These are phyloP conservation scores for Stenolophus ochropezus DNA, from an alignment of 2,888 invertebrate genomes.

Conservation along the genomic window DNA sequence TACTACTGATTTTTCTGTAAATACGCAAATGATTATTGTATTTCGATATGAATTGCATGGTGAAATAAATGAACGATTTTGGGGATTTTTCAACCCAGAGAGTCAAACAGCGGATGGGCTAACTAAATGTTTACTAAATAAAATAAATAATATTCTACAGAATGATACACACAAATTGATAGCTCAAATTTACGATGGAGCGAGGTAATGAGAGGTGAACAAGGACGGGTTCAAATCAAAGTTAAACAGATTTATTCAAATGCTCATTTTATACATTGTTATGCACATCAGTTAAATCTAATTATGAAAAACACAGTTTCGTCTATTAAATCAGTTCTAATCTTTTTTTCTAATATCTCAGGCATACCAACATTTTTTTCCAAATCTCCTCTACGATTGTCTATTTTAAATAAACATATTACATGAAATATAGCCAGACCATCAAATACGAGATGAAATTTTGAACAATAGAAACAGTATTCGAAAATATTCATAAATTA, in stretches of 20 bases:
- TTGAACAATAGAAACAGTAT: constrained; percentile 50
- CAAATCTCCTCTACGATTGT: constrained; percentile 50
- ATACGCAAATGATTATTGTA: no score
- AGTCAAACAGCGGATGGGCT: no score
- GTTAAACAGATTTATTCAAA: constrained; percentile 37
- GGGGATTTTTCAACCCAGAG: no score
- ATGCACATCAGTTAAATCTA: constrained; percentile 61
- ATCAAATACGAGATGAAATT: constrained; percentile 61
- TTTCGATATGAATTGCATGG: no score
- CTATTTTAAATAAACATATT: constrained; percentile 56
- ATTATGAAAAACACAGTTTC: constrained; percentile 53
- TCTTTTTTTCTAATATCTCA: constrained; percentile 61
- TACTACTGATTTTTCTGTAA: no score
- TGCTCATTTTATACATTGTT: constrained; percentile 58
- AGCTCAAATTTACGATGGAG: neutral
- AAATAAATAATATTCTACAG: neutral
- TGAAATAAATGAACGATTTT: no score
- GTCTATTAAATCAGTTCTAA: constrained; percentile 48
- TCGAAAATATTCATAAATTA: constrained; percentile 54
- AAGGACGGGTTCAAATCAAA: neutral
- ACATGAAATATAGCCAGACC: constrained; percentile 32
- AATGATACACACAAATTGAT: neutral
- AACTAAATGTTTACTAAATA: no score
- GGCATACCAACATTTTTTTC: constrained; percentile 60
- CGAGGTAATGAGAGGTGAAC: neutral